Conservation (phyloP, 2,797 vertebrate species). For the Loris lydekkerianus region DNA sequence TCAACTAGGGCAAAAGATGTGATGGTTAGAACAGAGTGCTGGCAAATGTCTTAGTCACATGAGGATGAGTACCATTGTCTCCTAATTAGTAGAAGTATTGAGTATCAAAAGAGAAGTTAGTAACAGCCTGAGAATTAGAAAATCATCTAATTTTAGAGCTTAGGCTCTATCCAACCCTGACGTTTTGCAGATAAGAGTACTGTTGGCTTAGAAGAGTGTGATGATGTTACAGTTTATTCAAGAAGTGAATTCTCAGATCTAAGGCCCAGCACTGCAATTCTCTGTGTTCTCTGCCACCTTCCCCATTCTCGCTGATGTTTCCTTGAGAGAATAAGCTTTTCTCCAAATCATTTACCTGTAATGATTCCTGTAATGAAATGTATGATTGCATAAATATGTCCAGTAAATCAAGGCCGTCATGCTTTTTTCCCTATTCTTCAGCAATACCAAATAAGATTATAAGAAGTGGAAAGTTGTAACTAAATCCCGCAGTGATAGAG, state of each 20-base stretch:
- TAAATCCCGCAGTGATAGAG: background rate
- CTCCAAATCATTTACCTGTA: background rate
- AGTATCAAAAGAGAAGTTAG: slow-evolving; percentile 24
- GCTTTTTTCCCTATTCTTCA: background rate
- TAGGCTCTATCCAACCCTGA: background rate
- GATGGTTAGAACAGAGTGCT: background rate
- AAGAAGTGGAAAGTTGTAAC: slow-evolving; percentile 1
- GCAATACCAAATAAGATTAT: background rate
- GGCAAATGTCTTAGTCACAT: background rate
- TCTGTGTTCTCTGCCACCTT: background rate
- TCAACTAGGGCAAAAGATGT: background rate
- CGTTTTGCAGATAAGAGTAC: slow-evolving; percentile 8
- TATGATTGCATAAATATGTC: background rate
- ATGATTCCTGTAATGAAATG: background rate
- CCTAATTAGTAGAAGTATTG: slow-evolving; percentile 48
- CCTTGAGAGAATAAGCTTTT: background rate
- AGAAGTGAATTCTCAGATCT: background rate
- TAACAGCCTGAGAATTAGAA: slow-evolving; percentile 47
- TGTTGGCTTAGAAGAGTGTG: background rate
- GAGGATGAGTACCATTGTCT: background rate
- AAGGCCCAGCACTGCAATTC: background rate
- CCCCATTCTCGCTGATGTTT: background rate
- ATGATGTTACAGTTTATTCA: background rate
- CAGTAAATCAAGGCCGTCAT: background rate
- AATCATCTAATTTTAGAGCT: slow-evolving; percentile 67